Base-by-base conservation (phyloP, 2,888 invertebrate species). In the Heliconius charithonia region DNA sequence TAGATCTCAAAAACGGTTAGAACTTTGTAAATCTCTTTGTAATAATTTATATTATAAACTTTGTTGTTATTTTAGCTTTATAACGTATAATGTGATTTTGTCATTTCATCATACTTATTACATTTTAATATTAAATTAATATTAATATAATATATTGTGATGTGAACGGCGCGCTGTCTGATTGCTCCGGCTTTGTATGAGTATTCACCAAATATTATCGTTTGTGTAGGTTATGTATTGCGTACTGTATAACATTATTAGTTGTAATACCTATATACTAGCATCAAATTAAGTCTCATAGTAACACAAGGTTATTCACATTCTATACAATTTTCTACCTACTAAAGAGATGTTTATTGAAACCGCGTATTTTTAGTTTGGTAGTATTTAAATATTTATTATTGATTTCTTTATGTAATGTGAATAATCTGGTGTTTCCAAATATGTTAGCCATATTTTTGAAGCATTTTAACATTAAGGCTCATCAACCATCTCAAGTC, bases 401-500 rank as follows among this genome's bases (percentile, higher is more conserved):
- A 37, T 66, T n/a, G 6, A 51, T 51, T 59, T 12, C 25, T 4
- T 77, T 73, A 80, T 75, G 75, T 27, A 63, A 80, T 79, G 74
- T 76, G 79, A 80, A 79, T 72, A 78, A 77, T 80, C 79, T 77
- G 72, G 79, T 80, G 70, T 89, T 89, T 83, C 82, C 87, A 85
- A 84, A 88, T 88, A 90, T 85, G 87, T 87, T 89, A 92, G 93
- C 91, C 91, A 91, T 92, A 90, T 90, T 89, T 89, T 89, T 92
- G 89, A 89, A 86, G 88, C 89, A 84, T 88, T 88, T 88, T 89
- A 87, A 87, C 86, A 83, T 89, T 89, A 87, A 88, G 88, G 84
- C 85, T 89, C 89, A 89, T 88, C 83, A 89, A 88, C 89, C 92
- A 93, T 93, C 91, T 93, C 93, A 91, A 69, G 91, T 93, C 90